phyloP scores from a whole-genome alignment of 2,797 vertebrate species.

The Clarias platycephalus region DNA sequence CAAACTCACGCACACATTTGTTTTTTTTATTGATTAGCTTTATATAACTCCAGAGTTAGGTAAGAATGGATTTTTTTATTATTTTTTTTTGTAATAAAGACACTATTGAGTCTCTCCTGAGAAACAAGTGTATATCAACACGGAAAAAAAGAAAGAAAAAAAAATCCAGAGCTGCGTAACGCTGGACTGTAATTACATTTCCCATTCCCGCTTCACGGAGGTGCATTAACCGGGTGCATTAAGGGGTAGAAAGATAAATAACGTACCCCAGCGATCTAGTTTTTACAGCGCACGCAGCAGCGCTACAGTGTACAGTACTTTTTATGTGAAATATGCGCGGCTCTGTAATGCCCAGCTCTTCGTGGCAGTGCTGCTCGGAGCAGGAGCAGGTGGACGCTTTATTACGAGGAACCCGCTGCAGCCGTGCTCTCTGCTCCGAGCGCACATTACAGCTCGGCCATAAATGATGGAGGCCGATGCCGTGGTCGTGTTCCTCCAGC shows the following conservation, averaged over 20 bases:
- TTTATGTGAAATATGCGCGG: slow-evolving; percentile 17
- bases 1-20: neutral
- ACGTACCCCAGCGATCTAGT: neutral
- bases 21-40: neutral
- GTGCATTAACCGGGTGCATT: neutral
- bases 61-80: neutral
- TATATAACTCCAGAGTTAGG: neutral
- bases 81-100: neutral
- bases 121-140: neutral
- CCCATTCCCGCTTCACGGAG: neutral
- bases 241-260: neutral
- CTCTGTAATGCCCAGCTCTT: slow-evolving; percentile 37
- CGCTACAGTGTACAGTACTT: neutral
- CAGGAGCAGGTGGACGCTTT: slow-evolving; percentile 27
- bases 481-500: slow-evolving; percentile 21
- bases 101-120: neutral
- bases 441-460: slow-evolving; percentile 24
- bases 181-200: neutral
- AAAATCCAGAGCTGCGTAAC: neutral
- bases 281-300: neutral
- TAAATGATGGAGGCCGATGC: slow-evolving; percentile 35
- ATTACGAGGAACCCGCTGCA: slow-evolving; percentile 31
- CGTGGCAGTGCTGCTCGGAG: slow-evolving; percentile 18
- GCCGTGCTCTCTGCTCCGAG: slow-evolving; percentile 27
- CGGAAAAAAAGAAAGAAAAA: neutral